Evolutionary conservation across 2,888 invertebrate species (phyloP).

Genomic region (Meganola albula): DNA sequence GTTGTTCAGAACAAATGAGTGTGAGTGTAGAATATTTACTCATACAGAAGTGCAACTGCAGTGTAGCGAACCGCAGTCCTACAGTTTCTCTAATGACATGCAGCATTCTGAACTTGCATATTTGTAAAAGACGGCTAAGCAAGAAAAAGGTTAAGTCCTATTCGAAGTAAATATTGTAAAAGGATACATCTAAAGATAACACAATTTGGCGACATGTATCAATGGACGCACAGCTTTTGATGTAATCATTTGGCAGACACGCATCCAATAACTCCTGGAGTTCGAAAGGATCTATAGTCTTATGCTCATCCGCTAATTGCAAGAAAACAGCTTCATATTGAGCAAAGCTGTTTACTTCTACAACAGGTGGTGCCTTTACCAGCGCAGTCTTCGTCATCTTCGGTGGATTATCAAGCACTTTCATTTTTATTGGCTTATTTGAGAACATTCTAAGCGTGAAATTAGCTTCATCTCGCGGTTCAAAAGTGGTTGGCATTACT

Average conservation of each 20-base stretch:
- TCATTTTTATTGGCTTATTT: conserved; percentile 85
- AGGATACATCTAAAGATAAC: conserved; percentile 91
- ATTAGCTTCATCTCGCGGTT: conserved; percentile 92
- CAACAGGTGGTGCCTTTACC: conserved; percentile 84
- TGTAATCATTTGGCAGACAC: conserved; percentile 95
- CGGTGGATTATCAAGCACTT: conserved; percentile 82
- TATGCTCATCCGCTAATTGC: conserved; percentile 93
- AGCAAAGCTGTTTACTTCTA: conserved; percentile 84
- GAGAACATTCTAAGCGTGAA: conserved; percentile 91
- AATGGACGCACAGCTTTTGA: conserved; percentile 94
- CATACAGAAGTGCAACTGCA: no score
- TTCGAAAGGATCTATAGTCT: conserved; percentile 93
- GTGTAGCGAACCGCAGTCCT: no score
- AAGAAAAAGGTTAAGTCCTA: no score
- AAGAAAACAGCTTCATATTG: conserved; percentile 94
- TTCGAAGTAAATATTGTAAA: conserved; percentile 35
- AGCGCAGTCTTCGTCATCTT: conserved; percentile 84
- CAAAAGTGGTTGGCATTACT: conserved; percentile 93
- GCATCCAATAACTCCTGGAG: conserved; percentile 93
- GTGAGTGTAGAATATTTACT: no score
- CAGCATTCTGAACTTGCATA: no score
- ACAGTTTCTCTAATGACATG: no score
- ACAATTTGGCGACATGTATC: conserved; percentile 95
- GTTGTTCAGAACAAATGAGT: no score
- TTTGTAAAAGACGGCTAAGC: no score